Evolutionary conservation across 2,113 vertebrate genomes (phyloP).

Genomic region (Varanus komodoensis): DNA sequence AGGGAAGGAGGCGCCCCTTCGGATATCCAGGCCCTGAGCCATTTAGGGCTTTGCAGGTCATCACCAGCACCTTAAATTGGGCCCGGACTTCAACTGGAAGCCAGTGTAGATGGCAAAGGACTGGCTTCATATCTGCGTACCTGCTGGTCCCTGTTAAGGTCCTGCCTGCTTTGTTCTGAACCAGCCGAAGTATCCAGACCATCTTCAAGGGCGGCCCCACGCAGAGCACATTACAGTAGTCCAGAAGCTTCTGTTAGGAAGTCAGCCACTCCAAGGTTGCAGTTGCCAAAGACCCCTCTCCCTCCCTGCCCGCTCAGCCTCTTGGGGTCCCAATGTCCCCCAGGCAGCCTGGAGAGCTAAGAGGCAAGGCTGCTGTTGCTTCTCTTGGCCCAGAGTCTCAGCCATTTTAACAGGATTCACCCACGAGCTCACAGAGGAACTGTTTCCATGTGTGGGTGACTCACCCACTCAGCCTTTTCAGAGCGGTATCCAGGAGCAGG

Average conservation of each 20-base stretch:
- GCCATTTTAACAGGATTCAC: neutral
- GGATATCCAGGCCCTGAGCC: too few relatives aligned
- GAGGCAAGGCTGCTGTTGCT: neutral
- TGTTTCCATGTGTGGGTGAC: neutral
- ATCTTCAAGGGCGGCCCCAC: too few relatives aligned
- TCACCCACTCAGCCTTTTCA: neutral
- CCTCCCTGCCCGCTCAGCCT: neutral
- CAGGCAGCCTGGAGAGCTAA: neutral
- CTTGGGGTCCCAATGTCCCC: neutral
- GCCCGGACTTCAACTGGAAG: too few relatives aligned
- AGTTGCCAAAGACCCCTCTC: neutral
- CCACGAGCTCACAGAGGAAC: neutral
- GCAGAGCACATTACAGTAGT: too few relatives aligned
- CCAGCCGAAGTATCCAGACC: too few relatives aligned
- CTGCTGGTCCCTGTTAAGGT: too few relatives aligned
- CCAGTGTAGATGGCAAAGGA: too few relatives aligned
- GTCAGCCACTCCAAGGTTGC: neutral
- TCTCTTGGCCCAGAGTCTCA: neutral
- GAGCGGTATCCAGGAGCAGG: neutral
- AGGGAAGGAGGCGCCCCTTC: too few relatives aligned
- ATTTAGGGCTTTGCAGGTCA: too few relatives aligned
- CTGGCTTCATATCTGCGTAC: too few relatives aligned
- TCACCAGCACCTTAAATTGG: too few relatives aligned
- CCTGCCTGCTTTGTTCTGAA: too few relatives aligned
- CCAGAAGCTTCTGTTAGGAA: neutral